Evolutionary conservation across 2,888 invertebrate genomes (phyloP), one percentile per base, ranked within the genome.

Genomic region (Germaria angustata): DNA sequence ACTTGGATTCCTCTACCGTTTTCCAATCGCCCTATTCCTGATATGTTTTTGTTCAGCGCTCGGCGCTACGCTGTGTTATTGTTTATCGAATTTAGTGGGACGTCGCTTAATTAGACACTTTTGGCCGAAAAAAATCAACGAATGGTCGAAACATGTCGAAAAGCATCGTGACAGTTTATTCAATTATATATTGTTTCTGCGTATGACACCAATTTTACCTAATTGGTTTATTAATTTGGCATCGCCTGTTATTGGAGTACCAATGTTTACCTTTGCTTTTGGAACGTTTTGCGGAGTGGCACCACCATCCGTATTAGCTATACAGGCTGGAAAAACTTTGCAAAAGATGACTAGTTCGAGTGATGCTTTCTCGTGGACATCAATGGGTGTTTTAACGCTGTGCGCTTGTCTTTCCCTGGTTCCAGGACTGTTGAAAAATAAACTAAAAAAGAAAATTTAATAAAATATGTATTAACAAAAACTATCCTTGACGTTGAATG

Each of bases 221-320:
- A 99, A 99, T 91, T 99, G 99, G 99, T 99, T 99, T 91, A 90
- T 90, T 53, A 90, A 90, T 92, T 93, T 99, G 89, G 95, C 97
- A 0, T 97, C 99, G 84, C 99, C 99, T 46, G 96, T 99, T 41
- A 96, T 99, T 87, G 98, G 98, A 86, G 99, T 99, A 41, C 98
- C 99, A 0, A 91, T 99, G 81, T 89, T 94, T 84, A 97, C 97
- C 80, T 99, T 99, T 92, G 97, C 97, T 84, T 89, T 98, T 77
- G 99, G 99, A 84, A 99, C 99, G 80, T 99, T 99, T 91, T 93
- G 99, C 84, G 97, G 98, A 84, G 98, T 98, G 11, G 98, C 97
- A 0, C 99, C 99, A 55, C 99, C 99, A 4, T 98, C 99, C 0
- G 96, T 99, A 90, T 95, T 99, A 28, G 98, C 98, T 11, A 98